A percentile compares a stretch with the other conserved stretches of the same genome.
Conservation (phyloP, 2,113 vertebrate genomes). For the Osmerus mordax region DNA sequence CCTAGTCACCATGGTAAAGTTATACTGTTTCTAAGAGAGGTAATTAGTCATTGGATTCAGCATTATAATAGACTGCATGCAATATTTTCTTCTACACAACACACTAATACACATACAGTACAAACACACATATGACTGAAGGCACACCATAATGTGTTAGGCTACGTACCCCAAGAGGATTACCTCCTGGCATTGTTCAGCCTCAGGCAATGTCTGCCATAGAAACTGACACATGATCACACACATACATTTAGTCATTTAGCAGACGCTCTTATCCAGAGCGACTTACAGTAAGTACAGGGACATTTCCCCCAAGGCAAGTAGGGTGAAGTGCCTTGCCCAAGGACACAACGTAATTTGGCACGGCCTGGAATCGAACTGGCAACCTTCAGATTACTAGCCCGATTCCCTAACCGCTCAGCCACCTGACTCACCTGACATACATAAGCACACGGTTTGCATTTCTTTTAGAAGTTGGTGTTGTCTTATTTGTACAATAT, state of each 20-base stretch:
- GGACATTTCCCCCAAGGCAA: too few relatives aligned
- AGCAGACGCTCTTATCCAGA: too few relatives aligned
- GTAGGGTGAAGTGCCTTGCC: too few relatives aligned
- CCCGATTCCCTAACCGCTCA: too few relatives aligned
- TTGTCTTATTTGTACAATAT: neutral
- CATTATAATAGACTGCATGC: neutral
- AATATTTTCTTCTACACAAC: neutral
- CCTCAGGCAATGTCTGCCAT: conserved; percentile 25
- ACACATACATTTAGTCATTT: neutral
- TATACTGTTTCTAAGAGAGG: too few relatives aligned
- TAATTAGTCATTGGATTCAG: too few relatives aligned
- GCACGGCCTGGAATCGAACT: too few relatives aligned
- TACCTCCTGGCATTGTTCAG: conserved; percentile 26
- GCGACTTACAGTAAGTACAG: too few relatives aligned
- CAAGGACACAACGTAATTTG: too few relatives aligned
- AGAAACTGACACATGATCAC: neutral
- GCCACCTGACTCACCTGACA: neutral
- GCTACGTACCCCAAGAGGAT: conserved; percentile 38
- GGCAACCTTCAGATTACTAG: too few relatives aligned
- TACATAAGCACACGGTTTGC: neutral
- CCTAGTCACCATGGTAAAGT: too few relatives aligned
- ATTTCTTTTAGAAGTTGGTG: neutral
- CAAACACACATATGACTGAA: neutral
- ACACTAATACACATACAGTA: neutral
- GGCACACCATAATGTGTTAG: too few relatives aligned